Evolutionary conservation across 2,888 invertebrate genomes (phyloP).

Genomic region (Idaea aversata): DNA sequence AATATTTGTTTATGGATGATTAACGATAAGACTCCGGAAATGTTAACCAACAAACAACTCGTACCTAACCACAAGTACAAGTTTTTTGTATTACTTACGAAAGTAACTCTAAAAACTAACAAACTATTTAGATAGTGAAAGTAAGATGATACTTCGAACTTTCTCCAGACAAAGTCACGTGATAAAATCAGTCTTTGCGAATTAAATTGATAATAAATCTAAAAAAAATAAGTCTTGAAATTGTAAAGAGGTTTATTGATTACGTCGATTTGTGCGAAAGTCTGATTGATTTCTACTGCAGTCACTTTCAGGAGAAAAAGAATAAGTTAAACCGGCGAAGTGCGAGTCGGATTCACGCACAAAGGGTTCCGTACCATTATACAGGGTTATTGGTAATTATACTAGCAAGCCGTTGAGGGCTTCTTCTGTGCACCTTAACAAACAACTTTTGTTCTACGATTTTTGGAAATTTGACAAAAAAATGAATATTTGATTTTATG

Average conservation of each 20-base stretch:
- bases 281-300: not conserved
- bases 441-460: too few species aligned
- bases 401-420: too few species aligned
- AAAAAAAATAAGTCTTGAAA: not conserved
- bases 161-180: constrained; percentile 41
- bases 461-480: too few species aligned
- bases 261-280: not conserved
- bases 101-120: constrained; percentile 38
- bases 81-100: constrained; percentile 16
- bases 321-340: not conserved
- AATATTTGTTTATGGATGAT: constrained; percentile 7
- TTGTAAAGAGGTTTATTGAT: not conserved
- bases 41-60: constrained; percentile 13
- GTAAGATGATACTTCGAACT: constrained; percentile 50
- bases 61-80: constrained; percentile 16
- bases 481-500: too few species aligned
- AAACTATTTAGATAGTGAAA: constrained; percentile 54
- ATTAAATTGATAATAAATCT: constrained; percentile 3
- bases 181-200: constrained; percentile 35
- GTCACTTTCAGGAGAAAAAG: not conserved
- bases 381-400: too few species aligned
- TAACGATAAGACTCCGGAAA: constrained; percentile 7
- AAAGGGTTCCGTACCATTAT: too few species aligned
- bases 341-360: not conserved
- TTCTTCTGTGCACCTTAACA: too few species aligned